Evolutionary conservation across 1,140 invertebrate genomes (phyloP).

Genomic region (Lordiphosa stackelbergi): DNA sequence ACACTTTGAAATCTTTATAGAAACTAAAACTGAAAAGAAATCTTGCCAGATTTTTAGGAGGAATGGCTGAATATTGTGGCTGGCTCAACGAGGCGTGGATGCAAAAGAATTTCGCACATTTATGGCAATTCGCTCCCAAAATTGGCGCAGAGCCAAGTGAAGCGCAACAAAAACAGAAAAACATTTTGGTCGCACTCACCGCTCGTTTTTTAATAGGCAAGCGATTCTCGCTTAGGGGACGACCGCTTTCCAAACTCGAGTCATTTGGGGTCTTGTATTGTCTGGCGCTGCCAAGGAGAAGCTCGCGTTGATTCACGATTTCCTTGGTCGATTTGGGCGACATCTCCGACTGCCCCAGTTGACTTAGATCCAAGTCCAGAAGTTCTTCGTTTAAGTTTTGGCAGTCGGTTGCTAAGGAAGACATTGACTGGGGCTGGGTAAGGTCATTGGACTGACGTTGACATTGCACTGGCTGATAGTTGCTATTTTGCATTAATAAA

Average conservation of each 20-base stretch:
- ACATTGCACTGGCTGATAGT: constrained; percentile 48
- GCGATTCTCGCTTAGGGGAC: constrained; percentile 63
- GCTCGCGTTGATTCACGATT: constrained; percentile 60
- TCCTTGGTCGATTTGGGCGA: constrained; percentile 57
- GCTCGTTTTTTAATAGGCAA: constrained; percentile 49
- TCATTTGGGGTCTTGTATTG: constrained; percentile 66
- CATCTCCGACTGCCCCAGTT: constrained; percentile 1
- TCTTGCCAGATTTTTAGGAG: constrained; percentile 17
- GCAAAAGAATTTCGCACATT: constrained; percentile 47
- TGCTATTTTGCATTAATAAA: constrained; percentile 26
- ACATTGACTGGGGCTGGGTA: constrained; percentile 14
- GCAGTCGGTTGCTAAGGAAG: constrained; percentile 55
- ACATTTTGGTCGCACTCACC: constrained; percentile 43
- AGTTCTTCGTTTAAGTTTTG: constrained; percentile 43
- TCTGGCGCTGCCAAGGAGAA: constrained; percentile 60
- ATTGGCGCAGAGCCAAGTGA: constrained; percentile 53
- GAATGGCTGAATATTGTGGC: constrained; percentile 3
- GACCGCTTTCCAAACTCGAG: constrained; percentile 55
- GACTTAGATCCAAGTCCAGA: constrained; percentile 33
- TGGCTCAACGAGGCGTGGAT: constrained; percentile 51
- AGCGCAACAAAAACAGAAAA: constrained; percentile 49
- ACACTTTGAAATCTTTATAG: constrained; percentile 17
- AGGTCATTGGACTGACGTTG: constrained; percentile 62
- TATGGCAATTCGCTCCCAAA: constrained; percentile 39
- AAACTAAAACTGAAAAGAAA: constrained; percentile 36